A percentile compares a stretch with the other conserved stretches of the same genome.
These are phyloP conservation scores for Nannobrachium achirus DNA, from an alignment of 2,113 vertebrate species.

Conservation along the genomic window DNA sequence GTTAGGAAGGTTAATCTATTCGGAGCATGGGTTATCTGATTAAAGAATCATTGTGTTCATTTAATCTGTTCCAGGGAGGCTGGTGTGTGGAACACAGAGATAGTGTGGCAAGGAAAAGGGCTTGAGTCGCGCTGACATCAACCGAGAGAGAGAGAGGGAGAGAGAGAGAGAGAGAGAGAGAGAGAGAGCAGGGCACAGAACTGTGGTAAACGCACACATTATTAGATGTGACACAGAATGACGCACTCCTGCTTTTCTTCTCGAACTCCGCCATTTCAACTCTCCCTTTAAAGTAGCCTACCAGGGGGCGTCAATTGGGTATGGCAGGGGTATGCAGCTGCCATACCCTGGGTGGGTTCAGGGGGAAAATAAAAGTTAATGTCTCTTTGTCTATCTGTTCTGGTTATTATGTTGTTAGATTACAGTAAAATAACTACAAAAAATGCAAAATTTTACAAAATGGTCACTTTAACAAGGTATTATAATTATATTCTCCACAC, in stretches of 20 bases:
- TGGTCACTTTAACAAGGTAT: too few species aligned
- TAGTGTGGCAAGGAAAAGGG: constrained; percentile 27
- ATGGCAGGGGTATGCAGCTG: too few species aligned
- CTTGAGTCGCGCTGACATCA: constrained; percentile 49
- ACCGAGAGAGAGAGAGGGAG: constrained; percentile 30
- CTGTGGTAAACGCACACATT: too few species aligned
- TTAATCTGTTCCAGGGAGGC: constrained; percentile 80
- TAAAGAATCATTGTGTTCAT: constrained; percentile 83
- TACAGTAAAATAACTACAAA: too few species aligned
- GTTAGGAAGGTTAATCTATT: constrained; percentile 82
- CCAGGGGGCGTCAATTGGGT: too few species aligned
- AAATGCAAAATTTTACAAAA: too few species aligned
- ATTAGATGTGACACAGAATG: constrained; percentile 27
- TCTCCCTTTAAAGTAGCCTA: too few species aligned
- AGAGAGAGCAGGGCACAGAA: constrained; percentile 32
- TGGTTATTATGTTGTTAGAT: too few species aligned
- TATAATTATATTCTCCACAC: too few species aligned
- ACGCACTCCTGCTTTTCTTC: constrained; percentile 9
- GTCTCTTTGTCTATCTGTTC: too few species aligned
- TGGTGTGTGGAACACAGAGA: constrained; percentile 71
- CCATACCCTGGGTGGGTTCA: too few species aligned
- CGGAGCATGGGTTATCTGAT: constrained; percentile 79
- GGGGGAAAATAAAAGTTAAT: too few species aligned
- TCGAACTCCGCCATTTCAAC: constrained; percentile 24
- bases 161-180: not conserved